Evolutionary conservation across 2,797 vertebrate genomes (phyloP), one percentile per base, ranked within the genome.

Genomic region (Gephyroberyx darwinii): DNA sequence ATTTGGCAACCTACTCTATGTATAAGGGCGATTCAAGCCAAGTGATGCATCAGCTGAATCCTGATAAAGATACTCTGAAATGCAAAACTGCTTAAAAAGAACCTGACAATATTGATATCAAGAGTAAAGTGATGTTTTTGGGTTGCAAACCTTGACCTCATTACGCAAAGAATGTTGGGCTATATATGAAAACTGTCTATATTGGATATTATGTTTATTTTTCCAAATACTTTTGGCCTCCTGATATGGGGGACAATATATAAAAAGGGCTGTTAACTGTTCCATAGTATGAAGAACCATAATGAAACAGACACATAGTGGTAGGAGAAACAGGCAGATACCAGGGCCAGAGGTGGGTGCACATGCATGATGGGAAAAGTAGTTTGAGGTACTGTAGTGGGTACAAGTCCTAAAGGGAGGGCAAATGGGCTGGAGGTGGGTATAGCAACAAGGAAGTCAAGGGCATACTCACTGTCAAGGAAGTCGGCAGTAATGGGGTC

Each of bases 401-500:
- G 26, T 26, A 26, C 26, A 26, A 26, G 26, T 26, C 26, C 26
- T 26, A 26, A 2, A 26, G 26, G 26, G 26, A 26, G 26, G 26
- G 26, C 65, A 66, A 31, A 65, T 33, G 72, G 58, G 48, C 51
- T 10, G 20, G n/a, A 20, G 50, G 26, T 14, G 41, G 26, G 22
- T 30, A 19, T 19, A 17, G 22, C 26, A 55, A 19, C 20, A 41
- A 31, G 65, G 53, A 7, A 59, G n/a, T 50, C 71, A 72, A 64
- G 55, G 47, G 69, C 72, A 76, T 70, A 93, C 94, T 95, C 92
- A 96, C 94, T 93, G 58, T 96, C 95, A 43, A 94, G 92, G 86
- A 96, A 95, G 91, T 95, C 94, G 70, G 91, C 82, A 82, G 93
- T 92, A 91, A 95, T 92, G 58, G 92, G 85, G 74, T 92, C 89